Conservation (phyloP, 2,113 vertebrate genomes). For the Cinclus cinclus region DNA sequence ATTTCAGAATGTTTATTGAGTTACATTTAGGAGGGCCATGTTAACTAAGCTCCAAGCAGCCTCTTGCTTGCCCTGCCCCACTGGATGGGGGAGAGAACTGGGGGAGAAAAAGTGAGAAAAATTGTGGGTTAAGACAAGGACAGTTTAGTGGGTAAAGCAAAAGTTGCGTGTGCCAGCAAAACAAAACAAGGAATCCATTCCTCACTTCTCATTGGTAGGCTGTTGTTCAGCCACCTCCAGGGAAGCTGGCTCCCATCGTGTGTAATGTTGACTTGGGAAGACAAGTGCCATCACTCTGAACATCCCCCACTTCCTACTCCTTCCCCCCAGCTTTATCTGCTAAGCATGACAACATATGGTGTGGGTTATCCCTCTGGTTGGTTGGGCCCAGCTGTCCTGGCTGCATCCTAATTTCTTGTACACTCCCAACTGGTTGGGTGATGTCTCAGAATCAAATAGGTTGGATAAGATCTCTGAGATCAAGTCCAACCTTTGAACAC, state of each 20-base stretch:
- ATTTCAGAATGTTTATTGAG: neutral
- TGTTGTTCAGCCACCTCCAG: neutral
- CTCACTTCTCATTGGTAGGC: neutral
- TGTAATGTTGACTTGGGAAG: neutral
- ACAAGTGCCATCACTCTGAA: neutral
- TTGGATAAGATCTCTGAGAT: neutral
- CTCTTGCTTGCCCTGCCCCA: neutral
- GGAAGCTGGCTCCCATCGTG: neutral
- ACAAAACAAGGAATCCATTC: neutral
- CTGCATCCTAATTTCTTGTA: neutral
- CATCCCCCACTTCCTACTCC: neutral
- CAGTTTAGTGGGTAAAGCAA: neutral
- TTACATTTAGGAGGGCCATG: neutral
- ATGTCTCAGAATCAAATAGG: neutral
- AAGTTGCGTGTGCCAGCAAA: fast-evolving
- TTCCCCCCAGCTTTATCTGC: neutral
- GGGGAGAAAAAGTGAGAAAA: neutral
- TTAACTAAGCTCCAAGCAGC: neutral
- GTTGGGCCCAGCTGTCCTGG: neutral
- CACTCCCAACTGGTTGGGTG: neutral
- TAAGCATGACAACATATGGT: neutral
- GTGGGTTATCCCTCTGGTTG: neutral
- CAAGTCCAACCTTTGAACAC: neutral
- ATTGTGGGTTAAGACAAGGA: neutral
- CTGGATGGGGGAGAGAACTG: neutral